Conservation (phyloP, 2,113 vertebrate genomes). For the Pycnonotus jocosus region DNA sequence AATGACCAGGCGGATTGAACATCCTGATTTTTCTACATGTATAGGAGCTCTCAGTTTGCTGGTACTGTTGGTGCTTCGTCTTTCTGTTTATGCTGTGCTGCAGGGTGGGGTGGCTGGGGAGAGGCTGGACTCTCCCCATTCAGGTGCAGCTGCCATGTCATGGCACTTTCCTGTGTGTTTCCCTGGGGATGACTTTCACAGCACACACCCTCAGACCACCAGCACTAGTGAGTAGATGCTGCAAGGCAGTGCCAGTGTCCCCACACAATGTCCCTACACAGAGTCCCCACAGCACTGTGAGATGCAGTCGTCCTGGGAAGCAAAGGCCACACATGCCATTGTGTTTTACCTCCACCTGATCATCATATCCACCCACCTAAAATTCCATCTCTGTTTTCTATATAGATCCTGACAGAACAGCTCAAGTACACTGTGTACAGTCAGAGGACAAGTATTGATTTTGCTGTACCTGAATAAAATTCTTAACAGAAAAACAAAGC, state of each 20-base stretch:
- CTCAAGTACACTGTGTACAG: slow-evolving; percentile 25
- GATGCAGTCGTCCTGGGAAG: neutral
- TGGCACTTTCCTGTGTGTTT: neutral
- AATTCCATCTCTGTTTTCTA: slow-evolving; percentile 5
- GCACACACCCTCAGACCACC: neutral
- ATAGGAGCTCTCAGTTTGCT: neutral
- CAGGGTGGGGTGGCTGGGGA: neutral
- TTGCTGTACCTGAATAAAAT: slow-evolving; percentile 43
- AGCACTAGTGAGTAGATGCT: accelerated
- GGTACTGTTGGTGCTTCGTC: neutral
- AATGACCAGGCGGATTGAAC: neutral
- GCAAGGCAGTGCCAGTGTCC: neutral
- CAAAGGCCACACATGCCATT: accelerated
- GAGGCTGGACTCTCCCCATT: neutral
- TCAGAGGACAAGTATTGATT: slow-evolving; percentile 51
- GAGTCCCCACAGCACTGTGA: accelerated
- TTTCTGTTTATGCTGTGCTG: neutral
- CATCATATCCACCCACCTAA: neutral
- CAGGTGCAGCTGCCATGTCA: accelerated
- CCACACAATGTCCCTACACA: neutral
- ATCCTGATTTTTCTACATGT: neutral
- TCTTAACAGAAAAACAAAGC: slow-evolving; percentile 29
- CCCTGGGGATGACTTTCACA: neutral
- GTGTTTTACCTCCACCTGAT: neutral
- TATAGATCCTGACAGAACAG: slow-evolving; percentile 27